Percentiles rank a stretch among this genome's conserved stretches.
phyloP scores from a whole-genome alignment of 2,113 vertebrate genomes.

The Strigops habroptila region DNA sequence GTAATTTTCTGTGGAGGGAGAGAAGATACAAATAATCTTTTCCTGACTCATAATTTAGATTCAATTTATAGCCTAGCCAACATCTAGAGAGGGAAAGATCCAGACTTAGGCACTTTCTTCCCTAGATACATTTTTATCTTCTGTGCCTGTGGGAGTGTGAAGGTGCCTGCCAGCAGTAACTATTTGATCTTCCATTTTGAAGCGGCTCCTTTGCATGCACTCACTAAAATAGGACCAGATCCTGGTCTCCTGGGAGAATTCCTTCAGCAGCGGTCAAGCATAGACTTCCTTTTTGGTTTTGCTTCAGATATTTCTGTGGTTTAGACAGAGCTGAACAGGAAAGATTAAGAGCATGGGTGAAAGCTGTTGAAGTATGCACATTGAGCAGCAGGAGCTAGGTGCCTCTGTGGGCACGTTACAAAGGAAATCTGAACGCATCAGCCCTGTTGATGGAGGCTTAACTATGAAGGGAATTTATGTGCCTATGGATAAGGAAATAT shows the following conservation, averaged over 20 bases:
- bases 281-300: not conserved
- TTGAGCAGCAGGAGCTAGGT: not conserved
- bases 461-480: not conserved
- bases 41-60: not conserved
- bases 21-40: not conserved
- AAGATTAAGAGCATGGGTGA: not conserved
- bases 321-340: not conserved
- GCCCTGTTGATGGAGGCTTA: not conserved
- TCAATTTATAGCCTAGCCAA: not conserved
- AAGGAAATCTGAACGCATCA: not conserved
- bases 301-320: not conserved
- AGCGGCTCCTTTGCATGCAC: not conserved
- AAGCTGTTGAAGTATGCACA: not conserved
- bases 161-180: not conserved
- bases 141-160: not conserved
- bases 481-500: not conserved
- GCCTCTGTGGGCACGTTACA: not conserved
- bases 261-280: not conserved
- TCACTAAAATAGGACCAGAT: not conserved
- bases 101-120: not conserved
- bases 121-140: not conserved
- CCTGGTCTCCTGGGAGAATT: not conserved
- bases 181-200: not conserved
- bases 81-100: not conserved
- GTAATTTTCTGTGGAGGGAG: not conserved